Evolutionary conservation across 2,113 vertebrate genomes (phyloP).

Genomic region (Cavia aperea): DNA sequence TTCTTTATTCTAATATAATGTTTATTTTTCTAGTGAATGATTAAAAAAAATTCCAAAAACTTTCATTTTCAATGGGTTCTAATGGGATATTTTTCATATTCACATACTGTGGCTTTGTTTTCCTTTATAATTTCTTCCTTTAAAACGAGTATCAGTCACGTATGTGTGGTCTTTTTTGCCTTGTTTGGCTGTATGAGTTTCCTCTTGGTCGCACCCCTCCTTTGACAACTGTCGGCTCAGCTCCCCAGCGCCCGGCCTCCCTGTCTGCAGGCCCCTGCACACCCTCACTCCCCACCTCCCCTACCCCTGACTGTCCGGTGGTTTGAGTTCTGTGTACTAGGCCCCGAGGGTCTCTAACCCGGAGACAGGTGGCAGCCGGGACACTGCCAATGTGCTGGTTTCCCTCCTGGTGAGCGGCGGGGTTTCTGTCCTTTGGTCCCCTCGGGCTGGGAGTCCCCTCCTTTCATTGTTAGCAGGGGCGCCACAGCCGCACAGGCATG

Average conservation of each 20-base stretch:
- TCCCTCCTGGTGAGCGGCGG: background rate
- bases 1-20: background rate
- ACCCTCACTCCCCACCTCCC: background rate
- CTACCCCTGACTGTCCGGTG: background rate
- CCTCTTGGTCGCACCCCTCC: background rate
- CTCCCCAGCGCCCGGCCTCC: background rate
- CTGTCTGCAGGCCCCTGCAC: background rate
- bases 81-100: background rate
- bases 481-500: background rate
- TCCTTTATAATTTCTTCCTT: conserved; percentile 15
- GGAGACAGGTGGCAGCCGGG: background rate
- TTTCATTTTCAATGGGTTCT: conserved; percentile 19
- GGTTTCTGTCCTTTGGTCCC: background rate
- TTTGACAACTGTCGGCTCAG: background rate
- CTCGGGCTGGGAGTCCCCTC: background rate
- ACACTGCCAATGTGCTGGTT: background rate
- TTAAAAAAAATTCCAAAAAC: background rate
- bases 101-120: background rate
- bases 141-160: background rate
- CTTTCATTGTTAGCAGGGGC: background rate
- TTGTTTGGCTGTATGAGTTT: background rate
- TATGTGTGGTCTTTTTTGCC: background rate
- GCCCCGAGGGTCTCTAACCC: background rate
- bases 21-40: background rate
- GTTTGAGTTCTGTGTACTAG: background rate